Evolutionary conservation across 2,113 vertebrate species (phyloP).

Genomic region (Xenopus laevis): DNA sequence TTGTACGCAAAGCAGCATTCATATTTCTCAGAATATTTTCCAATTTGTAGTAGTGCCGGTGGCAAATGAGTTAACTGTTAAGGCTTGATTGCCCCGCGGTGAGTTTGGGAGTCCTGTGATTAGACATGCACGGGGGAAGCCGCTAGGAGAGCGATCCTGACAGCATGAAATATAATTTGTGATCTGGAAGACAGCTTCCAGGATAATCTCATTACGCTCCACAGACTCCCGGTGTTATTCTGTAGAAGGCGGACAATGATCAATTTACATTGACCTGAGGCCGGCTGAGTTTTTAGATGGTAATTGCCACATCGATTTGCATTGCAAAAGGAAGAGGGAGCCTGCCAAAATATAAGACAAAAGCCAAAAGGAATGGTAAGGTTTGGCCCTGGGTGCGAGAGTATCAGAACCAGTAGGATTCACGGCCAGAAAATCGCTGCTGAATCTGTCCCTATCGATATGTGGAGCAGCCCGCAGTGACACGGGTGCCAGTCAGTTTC

Average conservation of each 20-base stretch:
- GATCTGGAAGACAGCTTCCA: constrained; percentile 78
- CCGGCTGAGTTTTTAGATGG: constrained; percentile 80
- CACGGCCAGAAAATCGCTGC: no score
- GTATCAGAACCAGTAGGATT: no score
- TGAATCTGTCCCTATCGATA: no score
- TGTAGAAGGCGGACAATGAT: constrained; percentile 82
- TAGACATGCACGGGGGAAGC: constrained; percentile 59
- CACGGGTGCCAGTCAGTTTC: no score
- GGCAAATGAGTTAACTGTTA: no score
- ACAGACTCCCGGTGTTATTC: constrained; percentile 79
- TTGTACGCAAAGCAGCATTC: no score
- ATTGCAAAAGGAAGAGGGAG: constrained; percentile 68
- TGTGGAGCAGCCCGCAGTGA: no score
- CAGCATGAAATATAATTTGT: constrained; percentile 78
- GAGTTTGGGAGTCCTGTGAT: constrained; percentile 34
- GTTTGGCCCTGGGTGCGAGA: constrained; percentile 54
- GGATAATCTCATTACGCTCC: constrained; percentile 82
- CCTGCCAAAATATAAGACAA: constrained; percentile 79
- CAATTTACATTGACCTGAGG: constrained; percentile 84
- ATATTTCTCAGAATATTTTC: no score
- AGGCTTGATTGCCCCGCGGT: no score
- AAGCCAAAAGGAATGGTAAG: constrained; percentile 75
- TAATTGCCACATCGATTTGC: constrained; percentile 85
- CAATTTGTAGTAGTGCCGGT: no score
- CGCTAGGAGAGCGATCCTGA: constrained; percentile 64